Conservation (phyloP, 2,797 vertebrate genomes). For the Crocidura indochinensis region DNA sequence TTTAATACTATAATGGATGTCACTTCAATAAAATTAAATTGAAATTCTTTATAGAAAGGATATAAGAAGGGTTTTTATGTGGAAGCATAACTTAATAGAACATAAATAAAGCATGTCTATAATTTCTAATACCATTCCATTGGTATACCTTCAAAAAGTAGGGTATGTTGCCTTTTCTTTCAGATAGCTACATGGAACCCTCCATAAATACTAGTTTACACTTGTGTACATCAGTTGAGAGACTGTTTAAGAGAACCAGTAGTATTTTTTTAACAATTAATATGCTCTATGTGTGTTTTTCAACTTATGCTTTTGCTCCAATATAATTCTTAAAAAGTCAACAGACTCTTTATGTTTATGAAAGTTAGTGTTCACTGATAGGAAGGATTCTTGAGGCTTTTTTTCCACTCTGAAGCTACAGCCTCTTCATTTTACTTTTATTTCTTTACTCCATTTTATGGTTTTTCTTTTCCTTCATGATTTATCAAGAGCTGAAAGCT, state of each 20-base stretch:
- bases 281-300: accelerated
- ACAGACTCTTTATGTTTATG: background rate
- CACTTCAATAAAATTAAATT: background rate
- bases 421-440: background rate
- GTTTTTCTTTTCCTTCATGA: too few relatives aligned
- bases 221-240: background rate
- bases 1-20: background rate
- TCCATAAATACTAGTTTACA: background rate
- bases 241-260: background rate
- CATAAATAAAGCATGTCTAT: background rate
- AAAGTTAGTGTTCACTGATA: background rate
- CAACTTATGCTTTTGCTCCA: background rate
- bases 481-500: background rate
- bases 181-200: background rate
- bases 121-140: background rate
- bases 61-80: background rate
- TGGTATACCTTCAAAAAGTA: background rate
- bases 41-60: background rate
- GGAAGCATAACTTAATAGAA: background rate
- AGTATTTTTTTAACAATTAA: accelerated
- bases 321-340: background rate
- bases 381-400: background rate
- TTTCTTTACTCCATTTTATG: background rate
- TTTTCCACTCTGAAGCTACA: background rate
- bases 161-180: background rate